Percentiles rank a stretch among this genome's conserved stretches.
Evolutionary conservation across 2,113 vertebrate genomes (phyloP).

Genomic region (Pelobates fuscus): DNA sequence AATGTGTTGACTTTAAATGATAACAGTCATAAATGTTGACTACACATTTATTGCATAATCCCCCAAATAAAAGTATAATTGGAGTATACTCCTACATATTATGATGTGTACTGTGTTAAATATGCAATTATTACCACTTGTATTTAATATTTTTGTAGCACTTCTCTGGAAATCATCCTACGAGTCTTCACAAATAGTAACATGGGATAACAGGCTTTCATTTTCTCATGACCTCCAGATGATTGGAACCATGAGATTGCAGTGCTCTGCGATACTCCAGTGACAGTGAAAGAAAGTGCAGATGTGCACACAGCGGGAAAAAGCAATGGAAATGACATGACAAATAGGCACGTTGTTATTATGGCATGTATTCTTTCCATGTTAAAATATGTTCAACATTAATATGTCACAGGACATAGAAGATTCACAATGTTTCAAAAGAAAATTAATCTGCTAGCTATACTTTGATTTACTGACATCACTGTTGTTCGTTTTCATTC

Average conservation of each 20-base stretch:
- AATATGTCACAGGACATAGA: background rate
- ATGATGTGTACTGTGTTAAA: too few species aligned
- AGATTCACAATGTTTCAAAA: background rate
- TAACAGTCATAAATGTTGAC: too few species aligned
- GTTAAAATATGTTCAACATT: background rate
- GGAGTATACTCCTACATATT: too few species aligned
- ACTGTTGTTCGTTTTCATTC: background rate
- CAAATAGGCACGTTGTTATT: background rate
- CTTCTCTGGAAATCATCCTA: too few species aligned
- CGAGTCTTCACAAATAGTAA: background rate
- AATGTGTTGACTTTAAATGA: too few species aligned
- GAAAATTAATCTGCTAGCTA: background rate
- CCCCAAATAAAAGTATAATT: too few species aligned
- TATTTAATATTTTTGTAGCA: too few species aligned
- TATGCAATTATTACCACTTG: too few species aligned
- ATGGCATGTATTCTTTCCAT: constrained; percentile 1
- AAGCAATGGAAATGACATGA: background rate
- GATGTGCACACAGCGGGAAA: constrained; percentile 2
- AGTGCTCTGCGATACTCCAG: background rate
- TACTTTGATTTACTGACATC: background rate
- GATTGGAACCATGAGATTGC: constrained; percentile 12
- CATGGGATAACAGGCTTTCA: background rate
- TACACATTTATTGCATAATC: too few species aligned
- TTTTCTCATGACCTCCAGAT: constrained; percentile 15
- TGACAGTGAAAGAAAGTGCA: constrained; percentile 16